A percentile compares a stretch with the other conserved stretches of the same genome.
phyloP scores from a whole-genome alignment of 1,140 invertebrate species.

The Diuraphis noxia region DNA sequence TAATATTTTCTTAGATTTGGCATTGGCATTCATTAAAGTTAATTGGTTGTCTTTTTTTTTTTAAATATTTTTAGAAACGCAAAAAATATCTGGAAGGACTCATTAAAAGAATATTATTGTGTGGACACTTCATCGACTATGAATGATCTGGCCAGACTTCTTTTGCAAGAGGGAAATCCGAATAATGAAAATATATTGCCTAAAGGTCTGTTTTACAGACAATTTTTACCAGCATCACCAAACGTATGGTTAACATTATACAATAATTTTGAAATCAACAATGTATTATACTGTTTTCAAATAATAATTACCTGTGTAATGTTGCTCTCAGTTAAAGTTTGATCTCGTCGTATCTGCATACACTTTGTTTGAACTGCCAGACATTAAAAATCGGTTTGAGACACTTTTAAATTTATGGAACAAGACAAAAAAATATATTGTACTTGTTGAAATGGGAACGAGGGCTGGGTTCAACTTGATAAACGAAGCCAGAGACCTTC shows the following conservation, averaged over 20 bases:
- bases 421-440: slow-evolving; percentile 79
- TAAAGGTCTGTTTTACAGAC: slow-evolving; percentile 72
- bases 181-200: slow-evolving; percentile 62
- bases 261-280: background rate
- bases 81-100: slow-evolving; percentile 70
- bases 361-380: slow-evolving; percentile 78
- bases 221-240: slow-evolving; percentile 76
- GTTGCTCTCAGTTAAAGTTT: slow-evolving; percentile 68
- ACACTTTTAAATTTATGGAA: slow-evolving; percentile 79
- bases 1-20: background rate
- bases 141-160: slow-evolving; percentile 75
- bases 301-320: slow-evolving; percentile 52
- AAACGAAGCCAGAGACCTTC: slow-evolving; percentile 75
- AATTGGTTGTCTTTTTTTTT: background rate
- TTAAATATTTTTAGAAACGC: slow-evolving; percentile 68
- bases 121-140: slow-evolving; percentile 79
- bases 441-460: slow-evolving; percentile 83
- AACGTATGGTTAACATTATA: slow-evolving; percentile 61
- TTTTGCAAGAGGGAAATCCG: slow-evolving; percentile 69
- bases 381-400: slow-evolving; percentile 69
- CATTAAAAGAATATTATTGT: slow-evolving; percentile 78
- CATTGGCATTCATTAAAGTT: background rate
- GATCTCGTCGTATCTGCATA: slow-evolving; percentile 81
- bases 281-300: background rate
- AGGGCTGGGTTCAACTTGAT: slow-evolving; percentile 76